Conservation (phyloP, 2,888 invertebrate genomes). For the Folsomia candida region DNA sequence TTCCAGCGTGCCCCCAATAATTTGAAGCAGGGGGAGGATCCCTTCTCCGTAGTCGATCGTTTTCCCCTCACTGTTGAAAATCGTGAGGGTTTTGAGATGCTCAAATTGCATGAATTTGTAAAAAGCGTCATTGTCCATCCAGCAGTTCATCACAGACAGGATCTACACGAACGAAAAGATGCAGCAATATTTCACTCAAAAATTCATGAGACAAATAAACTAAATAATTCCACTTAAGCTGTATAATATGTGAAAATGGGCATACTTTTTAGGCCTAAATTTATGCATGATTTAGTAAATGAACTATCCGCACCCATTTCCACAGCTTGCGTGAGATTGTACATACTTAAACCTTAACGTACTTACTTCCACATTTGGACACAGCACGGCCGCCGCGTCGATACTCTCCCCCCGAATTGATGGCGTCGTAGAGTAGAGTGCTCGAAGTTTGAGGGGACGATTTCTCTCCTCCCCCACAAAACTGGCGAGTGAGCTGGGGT, state of each 20-base stretch:
- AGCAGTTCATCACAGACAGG: conserved; percentile 51
- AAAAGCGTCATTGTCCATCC: conserved; percentile 52
- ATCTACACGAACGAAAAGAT: conserved; percentile 38
- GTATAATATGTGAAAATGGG: background rate
- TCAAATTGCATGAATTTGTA: conserved; percentile 52
- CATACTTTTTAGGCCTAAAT: too few relatives aligned
- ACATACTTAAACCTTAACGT: too few relatives aligned
- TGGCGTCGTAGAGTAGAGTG: conserved; percentile 51
- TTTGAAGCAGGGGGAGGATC: conserved; percentile 52
- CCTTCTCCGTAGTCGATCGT: conserved; percentile 53
- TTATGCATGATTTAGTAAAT: too few relatives aligned
- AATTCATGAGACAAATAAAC: background rate
- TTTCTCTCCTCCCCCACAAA: conserved; percentile 4
- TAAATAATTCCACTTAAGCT: conserved; percentile 2
- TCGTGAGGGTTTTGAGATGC: conserved; percentile 38
- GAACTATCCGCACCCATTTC: too few relatives aligned
- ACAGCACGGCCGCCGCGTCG: conserved; percentile 50
- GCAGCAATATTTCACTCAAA: background rate
- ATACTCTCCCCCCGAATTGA: conserved; percentile 49
- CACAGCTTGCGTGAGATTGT: too few relatives aligned
- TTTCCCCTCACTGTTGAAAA: conserved; percentile 51
- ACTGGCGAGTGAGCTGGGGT: conserved; percentile 31
- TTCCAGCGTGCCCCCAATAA: conserved; percentile 51
- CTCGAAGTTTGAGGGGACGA: conserved; percentile 44
- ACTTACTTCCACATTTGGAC: conserved; percentile 49